Percentiles rank a stretch among this genome's conserved stretches.
Evolutionary conservation across 2,888 invertebrate genomes (phyloP).

Genomic region (Sesia bembeciformis): DNA sequence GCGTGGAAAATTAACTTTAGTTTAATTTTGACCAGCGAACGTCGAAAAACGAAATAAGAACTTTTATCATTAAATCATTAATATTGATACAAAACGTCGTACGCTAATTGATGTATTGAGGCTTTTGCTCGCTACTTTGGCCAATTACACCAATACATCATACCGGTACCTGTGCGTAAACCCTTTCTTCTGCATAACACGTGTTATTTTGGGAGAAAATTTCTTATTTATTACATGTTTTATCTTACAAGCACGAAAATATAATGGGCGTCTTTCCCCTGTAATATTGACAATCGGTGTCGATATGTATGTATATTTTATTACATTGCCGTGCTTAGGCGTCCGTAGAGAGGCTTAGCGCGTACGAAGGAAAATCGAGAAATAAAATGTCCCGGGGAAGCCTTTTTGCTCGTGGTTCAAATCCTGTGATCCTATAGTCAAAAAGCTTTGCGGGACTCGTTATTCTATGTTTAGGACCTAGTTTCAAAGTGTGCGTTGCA

Average conservation of each 20-base stretch:
- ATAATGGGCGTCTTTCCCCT: background rate
- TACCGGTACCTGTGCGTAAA: background rate
- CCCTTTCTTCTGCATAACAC: background rate
- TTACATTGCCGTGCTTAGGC: conserved; percentile 7
- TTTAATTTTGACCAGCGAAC: conserved; percentile 9
- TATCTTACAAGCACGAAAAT: background rate
- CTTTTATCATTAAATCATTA: conserved; percentile 8
- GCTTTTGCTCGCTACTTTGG: background rate
- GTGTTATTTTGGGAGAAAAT: background rate
- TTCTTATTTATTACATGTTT: background rate
- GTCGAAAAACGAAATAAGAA: conserved; percentile 11
- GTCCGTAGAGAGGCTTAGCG: conserved; percentile 7
- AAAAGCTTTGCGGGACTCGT: conserved; percentile 14
- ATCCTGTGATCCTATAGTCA: conserved; percentile 14
- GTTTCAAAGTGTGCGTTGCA: conserved; percentile 11
- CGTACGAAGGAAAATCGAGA: conserved; percentile 3
- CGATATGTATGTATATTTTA: background rate
- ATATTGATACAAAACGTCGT: conserved; percentile 1
- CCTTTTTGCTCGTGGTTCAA: conserved; percentile 9
- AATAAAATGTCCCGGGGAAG: conserved; percentile 14
- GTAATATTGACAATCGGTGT: background rate
- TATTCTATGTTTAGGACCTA: conserved; percentile 16
- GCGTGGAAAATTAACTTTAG: conserved; percentile 19
- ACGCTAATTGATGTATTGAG: background rate
- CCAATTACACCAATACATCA: background rate